Evolutionary conservation across 2,888 invertebrate species (phyloP), one percentile per base, ranked within the genome.

Genomic region (Dryococelus australis): DNA sequence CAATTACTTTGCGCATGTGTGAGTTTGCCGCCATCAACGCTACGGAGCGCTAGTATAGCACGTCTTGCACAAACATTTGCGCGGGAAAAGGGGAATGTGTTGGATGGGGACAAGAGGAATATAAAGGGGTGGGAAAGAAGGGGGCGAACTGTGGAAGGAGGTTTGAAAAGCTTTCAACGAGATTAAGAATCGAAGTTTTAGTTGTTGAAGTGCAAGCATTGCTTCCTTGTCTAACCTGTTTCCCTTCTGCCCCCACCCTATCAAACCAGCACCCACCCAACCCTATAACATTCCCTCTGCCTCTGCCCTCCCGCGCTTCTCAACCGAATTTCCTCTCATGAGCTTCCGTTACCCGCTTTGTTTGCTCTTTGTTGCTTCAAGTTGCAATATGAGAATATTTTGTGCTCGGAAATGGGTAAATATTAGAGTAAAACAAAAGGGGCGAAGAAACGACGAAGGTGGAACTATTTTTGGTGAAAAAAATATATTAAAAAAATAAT

Each of bases 111-210:
- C n/a, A 65, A 65, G n/a, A 65, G 10, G 65, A 65, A 65, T 65
- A 65, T 65, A 65, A 65, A 65, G 65, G 24, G 65, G n/a, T 20
- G 65, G 65, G 8, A 20, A 65, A 65, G 20, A 65, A 65, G 65
- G 65, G 65, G 51, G 51, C 80, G 10, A 83, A 83, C 83, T 26
- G 65, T 65, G 65, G 83, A 83, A 83, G 83, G 84, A 83, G 86
- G 86, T 89, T 89, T 89, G 89, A 83, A 88, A 89, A 89, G 89
- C 89, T 89, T 89, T 89, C 89, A 89, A 88, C 89, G 86, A 89
- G 89, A 89, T 89, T 89, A 89, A 88, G 89, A 89, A 89, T 89
- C 88, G 88, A 89, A 89, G 88, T 88, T 88, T 83, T 83, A 83
- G 83, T 83, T 43, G 83, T 83, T 83, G 83, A 83, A 83, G 83